Conservation (phyloP, 2,888 invertebrate species). For the Onthophagus sagittarius region DNA sequence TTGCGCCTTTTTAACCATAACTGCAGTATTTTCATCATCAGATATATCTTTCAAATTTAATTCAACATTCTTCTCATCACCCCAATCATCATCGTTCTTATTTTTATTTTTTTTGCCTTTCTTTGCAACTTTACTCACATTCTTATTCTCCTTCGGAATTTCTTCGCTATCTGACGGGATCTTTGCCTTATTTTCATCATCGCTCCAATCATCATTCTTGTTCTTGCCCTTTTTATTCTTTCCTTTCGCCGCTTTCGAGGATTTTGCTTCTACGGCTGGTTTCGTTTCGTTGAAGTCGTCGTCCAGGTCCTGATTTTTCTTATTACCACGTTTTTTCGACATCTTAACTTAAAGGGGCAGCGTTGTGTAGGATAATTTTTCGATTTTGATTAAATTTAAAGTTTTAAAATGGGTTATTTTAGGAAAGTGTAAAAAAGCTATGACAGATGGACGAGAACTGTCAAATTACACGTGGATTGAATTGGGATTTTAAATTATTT, state of each 20-base stretch:
- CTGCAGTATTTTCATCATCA: slow-evolving; percentile 40
- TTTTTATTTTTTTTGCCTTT: slow-evolving; percentile 48
- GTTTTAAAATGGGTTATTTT: not conserved
- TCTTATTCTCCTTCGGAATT: slow-evolving; percentile 25
- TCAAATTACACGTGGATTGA: not conserved
- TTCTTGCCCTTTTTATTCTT: slow-evolving; percentile 37
- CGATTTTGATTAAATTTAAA: not conserved
- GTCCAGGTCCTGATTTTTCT: slow-evolving; percentile 56
- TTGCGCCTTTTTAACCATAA: slow-evolving; percentile 51
- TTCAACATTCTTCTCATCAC: slow-evolving; percentile 34
- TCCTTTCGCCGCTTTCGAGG: slow-evolving; percentile 22
- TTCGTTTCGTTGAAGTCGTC: slow-evolving; percentile 53
- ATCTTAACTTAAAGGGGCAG: slow-evolving; percentile 39
- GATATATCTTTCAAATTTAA: slow-evolving; percentile 21
- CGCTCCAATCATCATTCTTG: slow-evolving; percentile 41
- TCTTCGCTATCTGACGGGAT: slow-evolving; percentile 33
- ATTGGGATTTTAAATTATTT: slow-evolving; percentile 1
- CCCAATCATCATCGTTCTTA: slow-evolving; percentile 45
- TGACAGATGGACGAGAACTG: not conserved
- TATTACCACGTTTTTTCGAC: slow-evolving; percentile 59
- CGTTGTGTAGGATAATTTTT: not conserved
- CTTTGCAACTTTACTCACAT: slow-evolving; percentile 48
- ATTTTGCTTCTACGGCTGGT: slow-evolving; percentile 12
- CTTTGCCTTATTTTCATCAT: slow-evolving; percentile 37
- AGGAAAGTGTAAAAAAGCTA: not conserved